Evolutionary conservation across 2,113 vertebrate genomes (phyloP).

Genomic region (Prochilodus magdalenae): DNA sequence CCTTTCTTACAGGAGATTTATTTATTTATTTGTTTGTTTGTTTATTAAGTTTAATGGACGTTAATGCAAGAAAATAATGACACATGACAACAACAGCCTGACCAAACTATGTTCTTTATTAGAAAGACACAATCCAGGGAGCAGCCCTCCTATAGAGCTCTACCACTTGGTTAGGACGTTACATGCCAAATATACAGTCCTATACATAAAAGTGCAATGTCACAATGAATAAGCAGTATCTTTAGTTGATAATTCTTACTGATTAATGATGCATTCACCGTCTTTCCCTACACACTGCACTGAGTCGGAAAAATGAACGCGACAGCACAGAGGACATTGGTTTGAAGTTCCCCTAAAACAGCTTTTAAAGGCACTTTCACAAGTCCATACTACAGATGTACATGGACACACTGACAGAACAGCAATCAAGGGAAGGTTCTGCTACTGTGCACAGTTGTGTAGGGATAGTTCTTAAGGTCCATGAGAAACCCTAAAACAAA

Average conservation of each 20-base stretch:
- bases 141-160: constrained; percentile 83
- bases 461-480: constrained; percentile 29
- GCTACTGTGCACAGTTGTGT: constrained; percentile 70
- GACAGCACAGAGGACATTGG: constrained; percentile 79
- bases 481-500: constrained; percentile 24
- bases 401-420: constrained; percentile 78
- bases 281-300: constrained; percentile 57
- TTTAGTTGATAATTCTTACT: constrained; percentile 69
- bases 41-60: too few relatives aligned
- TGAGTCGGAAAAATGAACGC: constrained; percentile 74
- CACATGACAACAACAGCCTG: constrained; percentile 53
- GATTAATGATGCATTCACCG: constrained; percentile 64
- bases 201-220: constrained; percentile 96
- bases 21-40: too few relatives aligned
- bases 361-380: constrained; percentile 98
- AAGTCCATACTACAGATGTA: constrained; percentile 94
- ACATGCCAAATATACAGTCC: constrained; percentile 97
- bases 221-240: constrained; percentile 89
- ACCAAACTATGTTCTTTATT: constrained; percentile 96
- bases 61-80: not conserved
- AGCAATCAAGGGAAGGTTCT: constrained; percentile 65
- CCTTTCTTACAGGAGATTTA: too few relatives aligned
- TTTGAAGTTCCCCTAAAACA: constrained; percentile 86
- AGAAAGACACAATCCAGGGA: constrained; percentile 88
- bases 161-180: constrained; percentile 83